Evolutionary conservation across 2,888 invertebrate species (phyloP).

Genomic region (Branchipolynoe longqiensis): DNA sequence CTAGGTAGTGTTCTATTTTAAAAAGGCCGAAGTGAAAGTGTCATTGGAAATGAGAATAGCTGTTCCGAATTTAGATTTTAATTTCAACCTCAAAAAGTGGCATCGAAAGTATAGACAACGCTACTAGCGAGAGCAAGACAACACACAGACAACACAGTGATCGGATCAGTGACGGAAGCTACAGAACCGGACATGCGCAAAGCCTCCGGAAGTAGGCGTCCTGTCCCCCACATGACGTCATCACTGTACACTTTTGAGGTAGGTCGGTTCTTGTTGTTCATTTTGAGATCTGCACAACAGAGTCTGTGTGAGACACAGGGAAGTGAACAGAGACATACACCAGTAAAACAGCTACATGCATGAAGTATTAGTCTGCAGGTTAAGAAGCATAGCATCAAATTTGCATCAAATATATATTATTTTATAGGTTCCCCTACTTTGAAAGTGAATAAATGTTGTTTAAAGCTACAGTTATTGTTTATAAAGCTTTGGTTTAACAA

Average conservation of each 20-base stretch:
- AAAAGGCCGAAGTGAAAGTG: background rate
- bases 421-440: slow-evolving; percentile 2
- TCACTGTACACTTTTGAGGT: slow-evolving; percentile 55
- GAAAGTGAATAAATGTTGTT: background rate
- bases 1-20: background rate
- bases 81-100: background rate
- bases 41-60: too few relatives aligned
- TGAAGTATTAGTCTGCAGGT: slow-evolving; percentile 41
- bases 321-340: slow-evolving; percentile 12
- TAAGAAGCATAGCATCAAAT: background rate
- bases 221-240: slow-evolving; percentile 53
- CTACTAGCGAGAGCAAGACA: slow-evolving; percentile 20
- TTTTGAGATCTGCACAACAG: slow-evolving; percentile 5
- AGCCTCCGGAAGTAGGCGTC: slow-evolving; percentile 12
- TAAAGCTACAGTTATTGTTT: too few relatives aligned
- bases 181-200: background rate
- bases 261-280: slow-evolving; percentile 52
- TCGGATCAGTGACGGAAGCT: slow-evolving; percentile 20
- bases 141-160: slow-evolving; percentile 45
- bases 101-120: background rate
- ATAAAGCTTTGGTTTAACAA: too few relatives aligned
- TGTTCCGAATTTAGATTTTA: background rate
- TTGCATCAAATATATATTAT: background rate
- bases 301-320: background rate
- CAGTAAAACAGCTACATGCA: background rate